Evolutionary conservation across 2,888 invertebrate species (phyloP).

Genomic region (Blastobasis lacticolella): DNA sequence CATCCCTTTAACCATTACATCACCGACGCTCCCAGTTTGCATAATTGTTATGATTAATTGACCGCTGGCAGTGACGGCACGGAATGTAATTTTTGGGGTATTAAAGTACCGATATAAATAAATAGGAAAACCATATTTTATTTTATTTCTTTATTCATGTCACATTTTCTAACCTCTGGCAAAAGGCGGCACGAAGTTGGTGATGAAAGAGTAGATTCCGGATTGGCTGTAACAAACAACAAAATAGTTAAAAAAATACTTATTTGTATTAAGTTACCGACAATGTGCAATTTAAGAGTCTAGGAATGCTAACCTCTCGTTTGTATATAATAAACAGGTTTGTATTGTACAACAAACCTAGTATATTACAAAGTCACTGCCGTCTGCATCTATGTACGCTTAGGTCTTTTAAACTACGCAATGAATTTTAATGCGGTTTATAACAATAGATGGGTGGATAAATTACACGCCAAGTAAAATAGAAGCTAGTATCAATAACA

Average conservation of each 20-base stretch:
- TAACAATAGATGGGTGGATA: too few relatives aligned
- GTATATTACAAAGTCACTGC: neutral
- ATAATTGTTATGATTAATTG: too few relatives aligned
- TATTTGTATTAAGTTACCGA: too few relatives aligned
- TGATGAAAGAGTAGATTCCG: slow-evolving; percentile 36
- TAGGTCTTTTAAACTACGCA: neutral
- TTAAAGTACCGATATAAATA: too few relatives aligned
- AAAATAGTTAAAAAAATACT: slow-evolving; percentile 1
- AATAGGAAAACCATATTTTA: too few relatives aligned
- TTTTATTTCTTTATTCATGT: too few relatives aligned
- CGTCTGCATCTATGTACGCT: neutral
- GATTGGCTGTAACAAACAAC: slow-evolving; percentile 28
- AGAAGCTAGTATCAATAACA: too few relatives aligned
- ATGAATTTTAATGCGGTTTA: neutral
- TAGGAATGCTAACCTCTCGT: neutral
- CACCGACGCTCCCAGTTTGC: too few relatives aligned
- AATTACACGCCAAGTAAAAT: too few relatives aligned
- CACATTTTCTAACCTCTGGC: slow-evolving; percentile 21
- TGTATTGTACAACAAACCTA: neutral
- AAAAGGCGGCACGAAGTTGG: slow-evolving; percentile 32
- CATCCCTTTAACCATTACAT: too few relatives aligned
- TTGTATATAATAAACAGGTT: neutral
- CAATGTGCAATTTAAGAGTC: neutral
- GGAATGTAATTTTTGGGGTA: too few relatives aligned
- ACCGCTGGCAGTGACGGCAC: too few relatives aligned